Conservation (phyloP, 2,797 vertebrate genomes). For the Chaetophractus vellerosus region DNA sequence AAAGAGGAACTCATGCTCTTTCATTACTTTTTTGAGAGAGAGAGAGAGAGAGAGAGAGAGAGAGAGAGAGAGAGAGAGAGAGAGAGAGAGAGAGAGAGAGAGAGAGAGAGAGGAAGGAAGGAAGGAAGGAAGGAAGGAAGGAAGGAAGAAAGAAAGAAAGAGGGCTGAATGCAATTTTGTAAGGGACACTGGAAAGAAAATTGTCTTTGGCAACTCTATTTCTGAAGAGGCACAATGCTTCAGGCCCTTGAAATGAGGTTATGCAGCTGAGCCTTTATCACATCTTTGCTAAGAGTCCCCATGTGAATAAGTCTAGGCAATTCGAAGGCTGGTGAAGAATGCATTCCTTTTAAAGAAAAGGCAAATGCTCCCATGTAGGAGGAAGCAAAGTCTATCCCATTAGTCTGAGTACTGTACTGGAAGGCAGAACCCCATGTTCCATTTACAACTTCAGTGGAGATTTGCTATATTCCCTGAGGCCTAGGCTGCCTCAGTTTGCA, state of each 20-base stretch:
- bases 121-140: too few species aligned
- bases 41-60: too few species aligned
- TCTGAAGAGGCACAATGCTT: background rate
- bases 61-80: too few species aligned
- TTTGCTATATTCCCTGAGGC: background rate
- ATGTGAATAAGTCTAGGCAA: conserved; percentile 63
- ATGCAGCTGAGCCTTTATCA: background rate
- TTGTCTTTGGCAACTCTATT: conserved; percentile 13
- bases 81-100: too few species aligned
- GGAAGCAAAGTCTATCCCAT: background rate
- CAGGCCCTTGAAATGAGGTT: background rate
- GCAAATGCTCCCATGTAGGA: background rate
- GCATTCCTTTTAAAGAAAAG: conserved; percentile 35
- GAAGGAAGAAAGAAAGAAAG: background rate
- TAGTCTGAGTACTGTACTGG: conserved; percentile 34
- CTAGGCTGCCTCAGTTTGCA: background rate
- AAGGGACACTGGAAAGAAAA: background rate
- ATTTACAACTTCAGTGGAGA: conserved; percentile 4
- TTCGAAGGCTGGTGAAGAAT: conserved; percentile 38
- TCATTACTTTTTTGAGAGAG: background rate
- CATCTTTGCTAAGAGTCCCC: conserved; percentile 46
- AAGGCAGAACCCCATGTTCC: conserved; percentile 39
- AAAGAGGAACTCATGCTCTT: background rate
- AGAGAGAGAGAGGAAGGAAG: too few species aligned
- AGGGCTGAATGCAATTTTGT: background rate